Percentiles rank a stretch among this genome's conserved stretches.
phyloP scores from a whole-genome alignment of 2,113 vertebrate species.

The Dipodomys merriami region DNA sequence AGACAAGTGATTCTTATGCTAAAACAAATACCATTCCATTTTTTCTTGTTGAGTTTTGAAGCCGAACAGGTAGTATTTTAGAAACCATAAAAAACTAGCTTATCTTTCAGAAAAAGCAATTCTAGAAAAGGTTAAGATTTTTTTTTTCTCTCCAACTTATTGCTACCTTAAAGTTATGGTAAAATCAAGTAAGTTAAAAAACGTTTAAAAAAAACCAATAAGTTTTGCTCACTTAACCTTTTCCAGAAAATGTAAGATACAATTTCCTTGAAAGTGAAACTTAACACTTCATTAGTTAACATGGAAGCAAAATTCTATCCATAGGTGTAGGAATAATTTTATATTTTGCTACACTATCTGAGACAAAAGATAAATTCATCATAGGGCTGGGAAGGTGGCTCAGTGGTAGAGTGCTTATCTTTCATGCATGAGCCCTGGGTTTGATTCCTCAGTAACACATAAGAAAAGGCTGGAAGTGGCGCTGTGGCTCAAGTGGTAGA shows the following conservation, averaged over 20 bases:
- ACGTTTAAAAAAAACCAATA: background rate
- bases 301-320: constrained; percentile 3
- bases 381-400: too few relatives aligned
- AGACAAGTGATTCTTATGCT: constrained; percentile 21
- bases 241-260: background rate
- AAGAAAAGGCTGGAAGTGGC: too few relatives aligned
- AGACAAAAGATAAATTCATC: constrained; percentile 32
- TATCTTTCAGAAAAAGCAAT: constrained; percentile 45
- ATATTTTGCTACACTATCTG: background rate
- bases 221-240: constrained; percentile 29
- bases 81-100: constrained; percentile 30
- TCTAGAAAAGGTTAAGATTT: background rate
- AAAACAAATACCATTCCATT: constrained; percentile 32
- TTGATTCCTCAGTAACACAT: too few relatives aligned
- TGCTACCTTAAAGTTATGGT: constrained; percentile 47
- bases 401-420: too few relatives aligned
- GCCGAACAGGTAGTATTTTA: background rate
- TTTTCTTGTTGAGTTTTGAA: background rate
- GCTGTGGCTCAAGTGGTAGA: too few relatives aligned
- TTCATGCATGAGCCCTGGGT: too few relatives aligned
- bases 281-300: constrained; percentile 28
- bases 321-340: background rate
- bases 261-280: constrained; percentile 47
- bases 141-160: background rate
- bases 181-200: constrained; percentile 49